Evolutionary conservation across 2,797 vertebrate genomes (phyloP), one percentile per base, ranked within the genome.

Genomic region (Serranus cabrilla): DNA sequence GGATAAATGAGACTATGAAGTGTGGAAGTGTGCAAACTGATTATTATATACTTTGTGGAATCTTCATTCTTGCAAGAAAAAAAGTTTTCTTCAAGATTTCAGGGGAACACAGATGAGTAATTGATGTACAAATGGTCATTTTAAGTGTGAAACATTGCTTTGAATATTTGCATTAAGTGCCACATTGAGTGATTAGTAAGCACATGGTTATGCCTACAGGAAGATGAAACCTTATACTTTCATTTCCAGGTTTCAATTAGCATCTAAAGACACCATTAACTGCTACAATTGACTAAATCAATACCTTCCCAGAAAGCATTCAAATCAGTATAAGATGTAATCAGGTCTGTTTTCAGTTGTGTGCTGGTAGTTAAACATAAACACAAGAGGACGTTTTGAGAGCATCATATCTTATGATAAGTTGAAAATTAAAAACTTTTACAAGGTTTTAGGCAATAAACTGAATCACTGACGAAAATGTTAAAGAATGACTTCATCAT

Each of bases 281-380:
- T 78, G 65, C 66, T 80, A 69, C 72, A 74, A 77, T 76, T 86
- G 81, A 64, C 76, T 21, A 34, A 90, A 90, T 91, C 81, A 82
- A 90, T 89, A 90, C 39, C 85, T 90, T 89, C 88, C 85, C 80
- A 90, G 87, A 91, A 91, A 87, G 77, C 81, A 72, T 80, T 42
- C 21, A 84, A 87, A 90, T 65, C 50, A 76, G 75, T 72, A 63
- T 16, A 47, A 83, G 62, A 84, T 82, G 57, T 73, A 68, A 68
- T 76, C 31, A 51, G 65, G 68, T 78, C 61, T 37, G 76, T 86
- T 81, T 74, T 74, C 71, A 78, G 40, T 40, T 80, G 17, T 65
- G 54, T 68, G 20, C 50, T 14, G 4, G 64, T 42, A 49, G 40
- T 71, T 76, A 43, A 82, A 42, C 17, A 55, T 77, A 45, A 68